Percentiles rank a stretch among this genome's conserved stretches.
Evolutionary conservation across 2,113 vertebrate species (phyloP).

Genomic region (Panthera uncia): DNA sequence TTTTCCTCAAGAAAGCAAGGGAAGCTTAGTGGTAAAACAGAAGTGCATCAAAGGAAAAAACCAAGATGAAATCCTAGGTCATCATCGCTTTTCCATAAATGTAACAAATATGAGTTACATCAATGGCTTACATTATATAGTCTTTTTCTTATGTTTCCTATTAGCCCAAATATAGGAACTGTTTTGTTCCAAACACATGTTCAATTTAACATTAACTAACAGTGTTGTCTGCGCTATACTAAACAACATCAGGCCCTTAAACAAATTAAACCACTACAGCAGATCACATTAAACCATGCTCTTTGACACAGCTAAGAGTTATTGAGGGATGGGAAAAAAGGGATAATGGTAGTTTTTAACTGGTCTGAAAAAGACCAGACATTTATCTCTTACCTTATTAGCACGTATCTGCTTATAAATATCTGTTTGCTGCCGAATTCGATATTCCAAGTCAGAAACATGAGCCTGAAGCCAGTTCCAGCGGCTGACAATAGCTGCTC

Average conservation of each 20-base stretch:
- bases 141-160: neutral
- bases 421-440: slow-evolving; percentile 98
- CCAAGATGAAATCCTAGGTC: neutral
- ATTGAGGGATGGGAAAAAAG: neutral
- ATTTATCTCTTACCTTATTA: slow-evolving; percentile 90
- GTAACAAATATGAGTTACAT: neutral
- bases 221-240: neutral
- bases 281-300: slow-evolving; percentile 46
- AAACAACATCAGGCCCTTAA: slow-evolving; percentile 48
- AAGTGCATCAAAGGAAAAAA: neutral
- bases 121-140: neutral
- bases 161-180: slow-evolving; percentile 15
- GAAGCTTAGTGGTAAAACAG: neutral
- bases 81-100: slow-evolving; percentile 18
- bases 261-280: slow-evolving; percentile 38
- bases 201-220: slow-evolving; percentile 33
- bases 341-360: slow-evolving; percentile 28
- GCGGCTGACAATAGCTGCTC: slow-evolving; percentile 97
- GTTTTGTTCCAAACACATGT: slow-evolving; percentile 43
- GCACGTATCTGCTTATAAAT: slow-evolving; percentile 97
- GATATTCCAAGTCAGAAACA: slow-evolving; percentile 98
- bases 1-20: slow-evolving; percentile 19
- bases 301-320: slow-evolving; percentile 47
- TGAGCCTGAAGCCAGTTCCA: slow-evolving; percentile 99
- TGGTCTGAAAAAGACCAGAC: slow-evolving; percentile 57